Evolutionary conservation across 2,797 vertebrate species (phyloP), one percentile per base, ranked within the genome.

Genomic region (Todus mexicanus): DNA sequence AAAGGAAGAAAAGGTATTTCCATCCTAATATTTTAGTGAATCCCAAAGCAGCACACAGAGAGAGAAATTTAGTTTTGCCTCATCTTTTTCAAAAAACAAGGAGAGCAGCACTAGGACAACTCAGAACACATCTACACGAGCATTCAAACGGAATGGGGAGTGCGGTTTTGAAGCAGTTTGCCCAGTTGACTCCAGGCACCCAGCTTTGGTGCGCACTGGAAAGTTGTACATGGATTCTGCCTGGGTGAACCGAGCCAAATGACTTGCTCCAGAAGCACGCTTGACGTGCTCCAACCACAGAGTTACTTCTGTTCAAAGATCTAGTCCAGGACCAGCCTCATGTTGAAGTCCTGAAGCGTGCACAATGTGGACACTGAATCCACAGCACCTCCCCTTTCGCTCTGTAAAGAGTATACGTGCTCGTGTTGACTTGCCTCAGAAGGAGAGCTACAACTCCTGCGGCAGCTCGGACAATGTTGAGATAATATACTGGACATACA

Each of bases 81-180:
- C 2, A 0, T 6, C 21, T 57, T 4, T 48, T 71, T 48, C 48
- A 76, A 53, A 47, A 45, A 18, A 0, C 17, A 31, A 19, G 25
- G 51, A 25, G 9, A 65, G 26, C 27, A 64, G 73, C 48, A 63
- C 27, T 5, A 40, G 54, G 38, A 40, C 14, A 53, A 22, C 51
- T 26, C 8, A 6, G 18, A 21, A 38, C 29, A 42, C 21, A 7
- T 2, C 5, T 33, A 4, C 11, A 7, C 17, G 5, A 66, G 19
- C 6, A 50, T 47, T 33, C 64, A 21, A 29, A 75, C 0, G 0
- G 51, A 73, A 35, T 0, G 0, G 26, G 22, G 11, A 66, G 17
- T 27, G 8, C 0, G 1, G 23, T 4, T 76, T 22, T 35, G 56
- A 54, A 63, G 43, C 42, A 18, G 19, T 12, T 48, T 61, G 31